Conservation (phyloP, 2,113 vertebrate species). For the Esox niger region DNA sequence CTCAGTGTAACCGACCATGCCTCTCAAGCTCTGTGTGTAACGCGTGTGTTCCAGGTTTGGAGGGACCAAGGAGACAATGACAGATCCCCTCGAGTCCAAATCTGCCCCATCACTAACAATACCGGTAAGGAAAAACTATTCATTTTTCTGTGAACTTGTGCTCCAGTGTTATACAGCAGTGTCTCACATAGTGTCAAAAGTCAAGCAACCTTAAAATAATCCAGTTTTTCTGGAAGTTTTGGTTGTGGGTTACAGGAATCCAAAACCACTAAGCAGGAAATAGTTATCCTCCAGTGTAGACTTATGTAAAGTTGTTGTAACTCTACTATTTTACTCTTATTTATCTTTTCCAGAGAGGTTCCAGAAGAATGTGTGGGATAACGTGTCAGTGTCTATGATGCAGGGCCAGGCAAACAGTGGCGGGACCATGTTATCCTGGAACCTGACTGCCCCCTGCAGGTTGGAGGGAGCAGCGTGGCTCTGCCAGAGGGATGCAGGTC, state of each 20-base stretch:
- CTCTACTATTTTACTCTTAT: not conserved
- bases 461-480: constrained; percentile 63
- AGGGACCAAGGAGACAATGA: constrained; percentile 24
- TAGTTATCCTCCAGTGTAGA: too few species aligned
- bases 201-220: too few species aligned
- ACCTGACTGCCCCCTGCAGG: constrained; percentile 68
- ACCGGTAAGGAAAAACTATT: constrained; percentile 18
- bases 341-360: constrained; percentile 31
- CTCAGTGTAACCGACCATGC: too few species aligned
- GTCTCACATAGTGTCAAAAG: too few species aligned
- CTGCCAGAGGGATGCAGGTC: constrained; percentile 35
- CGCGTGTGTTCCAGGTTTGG: constrained; percentile 52
- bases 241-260: too few species aligned
- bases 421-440: constrained; percentile 58
- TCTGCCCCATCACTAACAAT: constrained; percentile 60
- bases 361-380: constrained; percentile 46
- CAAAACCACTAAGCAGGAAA: too few species aligned
- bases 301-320: too few species aligned
- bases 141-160: not conserved
- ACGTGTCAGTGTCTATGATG: constrained; percentile 51
- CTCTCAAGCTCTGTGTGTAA: too few species aligned
- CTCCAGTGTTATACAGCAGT: constrained; percentile 20
- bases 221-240: too few species aligned
- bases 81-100: constrained; percentile 10
- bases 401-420: constrained; percentile 23